phyloP scores from a whole-genome alignment of 2,113 vertebrate genomes.

The Calyptomena viridis region DNA sequence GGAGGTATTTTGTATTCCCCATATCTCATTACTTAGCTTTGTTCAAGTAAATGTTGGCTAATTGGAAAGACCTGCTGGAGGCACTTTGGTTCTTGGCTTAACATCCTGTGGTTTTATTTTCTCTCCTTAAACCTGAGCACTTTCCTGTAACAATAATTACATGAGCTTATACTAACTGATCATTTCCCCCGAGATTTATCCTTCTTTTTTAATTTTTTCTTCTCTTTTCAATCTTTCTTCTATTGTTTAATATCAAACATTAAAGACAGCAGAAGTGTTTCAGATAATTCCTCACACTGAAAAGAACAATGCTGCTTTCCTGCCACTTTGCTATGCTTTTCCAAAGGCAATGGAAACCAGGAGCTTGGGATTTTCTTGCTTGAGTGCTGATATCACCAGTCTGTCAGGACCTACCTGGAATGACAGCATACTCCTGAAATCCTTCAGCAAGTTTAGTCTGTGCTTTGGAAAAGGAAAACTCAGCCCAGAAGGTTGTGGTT shows the following conservation, averaged over 20 bases:
- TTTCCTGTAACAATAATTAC: not conserved
- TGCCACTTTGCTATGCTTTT: not conserved
- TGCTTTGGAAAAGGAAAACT: not conserved
- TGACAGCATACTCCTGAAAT: not conserved
- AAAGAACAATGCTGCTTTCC: fast-evolving
- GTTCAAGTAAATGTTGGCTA: not conserved
- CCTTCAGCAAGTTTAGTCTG: not conserved
- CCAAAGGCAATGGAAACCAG: not conserved
- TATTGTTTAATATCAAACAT: not conserved
- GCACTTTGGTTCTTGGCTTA: not conserved
- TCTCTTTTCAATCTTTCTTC: not conserved
- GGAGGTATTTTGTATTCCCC: not conserved
- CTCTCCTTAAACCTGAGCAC: not conserved
- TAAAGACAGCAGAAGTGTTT: not conserved
- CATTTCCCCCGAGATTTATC: not conserved
- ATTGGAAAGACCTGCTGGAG: not conserved
- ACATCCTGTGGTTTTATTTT: not conserved
- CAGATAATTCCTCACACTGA: fast-evolving
- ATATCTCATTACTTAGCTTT: not conserved
- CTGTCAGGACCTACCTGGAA: not conserved
- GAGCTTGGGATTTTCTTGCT: not conserved
- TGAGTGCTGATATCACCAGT: not conserved
- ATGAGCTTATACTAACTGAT: not conserved
- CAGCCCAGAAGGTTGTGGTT: not conserved
- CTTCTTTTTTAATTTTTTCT: not conserved